A percentile compares a stretch with the other conserved stretches of the same genome.
Evolutionary conservation across 2,113 vertebrate species (phyloP).

Genomic region (Todiramphus saurophagus): DNA sequence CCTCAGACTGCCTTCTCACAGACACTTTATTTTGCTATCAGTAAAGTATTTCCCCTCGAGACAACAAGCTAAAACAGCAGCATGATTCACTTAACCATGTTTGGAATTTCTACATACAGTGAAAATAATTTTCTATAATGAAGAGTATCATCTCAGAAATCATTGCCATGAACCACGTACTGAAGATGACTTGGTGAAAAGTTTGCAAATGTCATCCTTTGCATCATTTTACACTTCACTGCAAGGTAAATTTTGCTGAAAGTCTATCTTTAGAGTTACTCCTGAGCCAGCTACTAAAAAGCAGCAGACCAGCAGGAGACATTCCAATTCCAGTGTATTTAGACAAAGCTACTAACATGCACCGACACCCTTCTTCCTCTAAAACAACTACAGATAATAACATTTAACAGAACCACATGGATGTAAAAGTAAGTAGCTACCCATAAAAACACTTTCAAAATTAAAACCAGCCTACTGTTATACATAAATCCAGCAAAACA

Average conservation of each 20-base stretch:
- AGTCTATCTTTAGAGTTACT: background rate
- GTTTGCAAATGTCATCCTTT: background rate
- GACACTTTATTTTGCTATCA: background rate
- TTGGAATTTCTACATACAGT: accelerated
- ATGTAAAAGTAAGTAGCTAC: background rate
- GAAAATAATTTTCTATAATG: background rate
- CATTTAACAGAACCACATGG: too few relatives aligned
- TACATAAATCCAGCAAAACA: background rate
- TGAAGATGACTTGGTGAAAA: too few relatives aligned
- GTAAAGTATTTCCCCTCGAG: background rate
- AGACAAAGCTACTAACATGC: background rate
- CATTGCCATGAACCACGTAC: background rate
- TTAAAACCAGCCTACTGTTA: background rate
- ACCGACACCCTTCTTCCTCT: background rate
- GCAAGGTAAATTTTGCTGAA: background rate
- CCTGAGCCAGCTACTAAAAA: background rate
- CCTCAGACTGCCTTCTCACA: background rate
- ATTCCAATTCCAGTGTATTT: background rate
- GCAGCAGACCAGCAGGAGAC: background rate
- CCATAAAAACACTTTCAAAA: background rate
- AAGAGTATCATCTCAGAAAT: background rate
- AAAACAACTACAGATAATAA: background rate
- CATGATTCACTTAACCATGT: background rate
- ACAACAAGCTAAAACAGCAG: background rate
- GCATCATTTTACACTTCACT: background rate